Base-by-base conservation (phyloP, 2,113 vertebrate genomes). In the Montifringilla adamsi region DNA sequence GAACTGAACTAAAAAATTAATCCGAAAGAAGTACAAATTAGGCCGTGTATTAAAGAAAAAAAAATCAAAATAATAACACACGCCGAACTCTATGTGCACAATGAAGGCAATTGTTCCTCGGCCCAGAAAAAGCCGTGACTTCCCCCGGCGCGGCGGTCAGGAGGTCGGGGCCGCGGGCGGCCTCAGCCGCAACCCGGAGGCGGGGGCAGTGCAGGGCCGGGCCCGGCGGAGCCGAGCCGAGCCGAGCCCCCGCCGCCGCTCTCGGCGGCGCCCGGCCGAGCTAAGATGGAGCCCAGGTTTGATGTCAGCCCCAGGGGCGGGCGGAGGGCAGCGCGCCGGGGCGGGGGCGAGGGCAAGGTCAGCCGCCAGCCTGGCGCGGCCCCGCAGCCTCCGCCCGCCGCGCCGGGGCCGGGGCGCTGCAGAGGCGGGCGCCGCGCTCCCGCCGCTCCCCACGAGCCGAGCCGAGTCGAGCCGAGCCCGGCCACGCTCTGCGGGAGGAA, bases 1-100 rank as follows among this genome's bases (percentile, higher is more conserved):
- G 77, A 91, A 93, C 15, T 31, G 60, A 94, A 84, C 81, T 93
- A 67, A 89, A 93, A 97, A 95, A 94, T 78, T 62, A 93, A 80
- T 41, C 69, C 6, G 5, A 95, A 91, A 92, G 53, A 93, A 83
- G 63, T 52, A 55, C 68, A 82, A 94, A 97, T 87, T 52, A 92
- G 92, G 91, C 58, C 78, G 72, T 76, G 39, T 33, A 11, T 95
- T 83, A 19, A 52, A 33, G 37, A 21, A 14, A 69, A 46, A 7
- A 64, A 47, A 7, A 64, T 15, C 11, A 74, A 79, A 67, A 72
- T 16, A 59, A 39, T 8, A 74, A 14, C 37, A n/a, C 63, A 60
- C 13, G 20, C 78, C 49, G 50, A 81, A 43, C 58, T 58, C 58
- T 16, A 13, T 60, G 15, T 47, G 93, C 74, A 94, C 58, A n/a